These are phyloP conservation scores for Tenthredo mesomela DNA, from an alignment of 2,888 invertebrate genomes.

Conservation along the genomic window DNA sequence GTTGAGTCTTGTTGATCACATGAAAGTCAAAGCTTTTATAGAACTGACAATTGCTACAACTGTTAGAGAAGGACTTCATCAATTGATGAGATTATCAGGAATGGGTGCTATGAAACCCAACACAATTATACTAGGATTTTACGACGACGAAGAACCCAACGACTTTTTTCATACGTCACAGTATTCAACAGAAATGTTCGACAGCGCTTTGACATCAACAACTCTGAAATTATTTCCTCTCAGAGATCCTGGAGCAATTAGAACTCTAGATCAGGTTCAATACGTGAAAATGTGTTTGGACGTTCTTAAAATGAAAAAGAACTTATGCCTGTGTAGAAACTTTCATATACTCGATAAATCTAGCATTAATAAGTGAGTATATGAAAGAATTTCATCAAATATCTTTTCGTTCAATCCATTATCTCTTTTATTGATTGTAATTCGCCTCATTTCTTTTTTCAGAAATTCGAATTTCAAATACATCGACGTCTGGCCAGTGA, in stretches of 20 bases:
- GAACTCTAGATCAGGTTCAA: slow-evolving; percentile 81
- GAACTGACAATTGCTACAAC: slow-evolving; percentile 93
- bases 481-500: slow-evolving; percentile 99
- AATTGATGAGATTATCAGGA: slow-evolving; percentile 94
- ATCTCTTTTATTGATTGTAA: slow-evolving; percentile 49
- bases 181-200: slow-evolving; percentile 79
- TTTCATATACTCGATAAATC: slow-evolving; percentile 92
- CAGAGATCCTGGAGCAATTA: slow-evolving; percentile 77
- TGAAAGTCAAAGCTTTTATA: slow-evolving; percentile 97
- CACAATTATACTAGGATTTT: slow-evolving; percentile 96
- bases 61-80: slow-evolving; percentile 94
- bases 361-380: slow-evolving; percentile 84
- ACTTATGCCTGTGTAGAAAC: slow-evolving; percentile 95
- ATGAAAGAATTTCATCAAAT: slow-evolving; percentile 46
- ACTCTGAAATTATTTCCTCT: slow-evolving; percentile 80
- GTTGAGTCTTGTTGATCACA: slow-evolving; percentile 96
- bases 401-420: slow-evolving; percentile 20
- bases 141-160: slow-evolving; percentile 86
- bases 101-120: slow-evolving; percentile 99
- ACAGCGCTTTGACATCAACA: slow-evolving; percentile 76
- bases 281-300: slow-evolving; percentile 93
- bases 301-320: slow-evolving; percentile 95
- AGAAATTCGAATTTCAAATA: slow-evolving; percentile 85
- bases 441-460: slow-evolving; percentile 53
- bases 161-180: slow-evolving; percentile 87